phyloP scores from a whole-genome alignment of 2,888 invertebrate species.

The Drosophila testacea region DNA sequence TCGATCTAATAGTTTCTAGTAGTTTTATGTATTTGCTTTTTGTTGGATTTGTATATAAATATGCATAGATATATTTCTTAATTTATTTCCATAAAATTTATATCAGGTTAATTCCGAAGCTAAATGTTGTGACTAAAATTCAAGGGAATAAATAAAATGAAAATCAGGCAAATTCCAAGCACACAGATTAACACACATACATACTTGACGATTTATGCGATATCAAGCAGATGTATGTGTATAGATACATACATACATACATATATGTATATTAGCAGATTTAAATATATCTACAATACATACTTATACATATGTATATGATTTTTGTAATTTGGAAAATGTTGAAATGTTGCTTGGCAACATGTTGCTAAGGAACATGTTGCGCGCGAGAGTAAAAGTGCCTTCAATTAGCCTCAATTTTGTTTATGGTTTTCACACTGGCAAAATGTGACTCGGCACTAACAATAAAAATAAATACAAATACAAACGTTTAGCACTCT shows the following conservation, averaged over 20 bases:
- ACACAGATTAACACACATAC: conserved; percentile 15
- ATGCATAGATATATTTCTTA: conserved; percentile 1
- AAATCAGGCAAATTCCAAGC: conserved; percentile 25
- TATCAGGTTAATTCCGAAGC: conserved; percentile 29
- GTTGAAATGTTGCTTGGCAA: conserved; percentile 19
- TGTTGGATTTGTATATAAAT: background rate
- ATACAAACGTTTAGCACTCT: conserved; percentile 36
- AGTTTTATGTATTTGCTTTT: background rate
- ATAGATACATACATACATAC: background rate
- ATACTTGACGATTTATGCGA: conserved; percentile 6
- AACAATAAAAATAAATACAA: conserved; percentile 41
- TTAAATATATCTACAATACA: background rate
- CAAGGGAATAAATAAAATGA: conserved; percentile 24
- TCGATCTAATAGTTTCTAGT: background rate
- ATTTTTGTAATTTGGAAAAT: conserved; percentile 3
- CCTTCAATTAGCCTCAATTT: conserved; percentile 66
- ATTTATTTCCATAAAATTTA: conserved; percentile 7
- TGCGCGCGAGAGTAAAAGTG: conserved; percentile 62
- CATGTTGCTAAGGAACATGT: conserved; percentile 26
- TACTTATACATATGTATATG: background rate
- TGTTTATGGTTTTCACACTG: conserved; percentile 46
- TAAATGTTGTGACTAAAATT: conserved; percentile 30
- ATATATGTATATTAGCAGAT: background rate
- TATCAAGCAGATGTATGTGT: background rate
- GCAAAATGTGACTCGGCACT: conserved; percentile 43